phyloP scores from a whole-genome alignment of 2,888 invertebrate genomes.

The Mellilla xanthometata region DNA sequence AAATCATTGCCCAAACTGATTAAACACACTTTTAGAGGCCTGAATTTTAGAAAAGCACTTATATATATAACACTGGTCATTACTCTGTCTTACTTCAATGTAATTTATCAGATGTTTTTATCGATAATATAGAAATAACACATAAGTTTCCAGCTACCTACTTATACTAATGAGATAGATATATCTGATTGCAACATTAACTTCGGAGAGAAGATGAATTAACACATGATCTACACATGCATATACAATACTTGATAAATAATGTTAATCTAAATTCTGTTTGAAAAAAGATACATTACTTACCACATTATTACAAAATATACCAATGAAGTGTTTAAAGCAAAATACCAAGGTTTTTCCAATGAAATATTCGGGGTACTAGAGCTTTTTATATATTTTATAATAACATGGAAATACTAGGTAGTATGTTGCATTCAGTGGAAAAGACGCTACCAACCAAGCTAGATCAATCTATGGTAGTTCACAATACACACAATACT shows the following conservation, averaged over 20 bases:
- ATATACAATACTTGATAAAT: conserved; percentile 7
- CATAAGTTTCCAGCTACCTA: conserved; percentile 50
- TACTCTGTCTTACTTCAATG: conserved; percentile 53
- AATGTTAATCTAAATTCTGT: conserved; percentile 43
- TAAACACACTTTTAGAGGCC: conserved; percentile 41
- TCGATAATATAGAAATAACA: conserved; percentile 54
- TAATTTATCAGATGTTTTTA: conserved; percentile 37
- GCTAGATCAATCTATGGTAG: conserved; percentile 16
- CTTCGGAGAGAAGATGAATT: background rate
- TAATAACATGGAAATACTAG: too few relatives aligned
- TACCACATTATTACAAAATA: too few relatives aligned
- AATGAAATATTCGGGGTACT: too few relatives aligned
- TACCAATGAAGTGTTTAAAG: too few relatives aligned
- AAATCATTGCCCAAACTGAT: conserved; percentile 56
- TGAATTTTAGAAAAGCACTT: conserved; percentile 21
- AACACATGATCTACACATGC: conserved; percentile 9
- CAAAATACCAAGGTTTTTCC: too few relatives aligned
- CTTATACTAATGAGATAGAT: conserved; percentile 53
- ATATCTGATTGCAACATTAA: conserved; percentile 46
- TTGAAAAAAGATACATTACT: conserved; percentile 40
- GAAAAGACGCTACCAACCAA: conserved; percentile 25
- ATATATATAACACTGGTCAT: conserved; percentile 41
- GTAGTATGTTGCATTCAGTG: conserved; percentile 7
- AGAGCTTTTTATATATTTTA: too few relatives aligned
- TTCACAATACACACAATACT: conserved; percentile 19